Conservation (phyloP, 2,888 invertebrate genomes). For the Drosophila subsilvestris region DNA sequence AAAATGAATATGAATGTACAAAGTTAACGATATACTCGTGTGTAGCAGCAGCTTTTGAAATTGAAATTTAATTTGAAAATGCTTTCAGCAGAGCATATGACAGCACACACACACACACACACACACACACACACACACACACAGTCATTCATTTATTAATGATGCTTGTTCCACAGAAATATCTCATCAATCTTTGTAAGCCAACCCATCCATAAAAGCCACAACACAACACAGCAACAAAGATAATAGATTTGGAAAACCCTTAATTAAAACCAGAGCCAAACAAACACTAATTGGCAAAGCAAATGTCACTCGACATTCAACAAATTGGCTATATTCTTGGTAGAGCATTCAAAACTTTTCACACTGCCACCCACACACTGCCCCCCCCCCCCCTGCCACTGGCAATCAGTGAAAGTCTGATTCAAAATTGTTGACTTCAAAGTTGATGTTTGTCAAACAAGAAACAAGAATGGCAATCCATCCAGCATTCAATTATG, state of each 20-base stretch:
- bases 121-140: not conserved
- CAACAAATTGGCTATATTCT: not conserved
- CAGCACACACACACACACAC: not conserved
- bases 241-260: not conserved
- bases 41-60: not conserved
- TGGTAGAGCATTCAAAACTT: slow-evolving; percentile 3
- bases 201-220: not conserved
- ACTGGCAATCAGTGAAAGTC: slow-evolving; percentile 13
- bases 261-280: not conserved
- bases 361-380: not conserved
- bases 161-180: not conserved
- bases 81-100: not conserved
- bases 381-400: not conserved
- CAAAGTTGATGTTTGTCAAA: slow-evolving; percentile 27
- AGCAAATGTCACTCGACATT: not conserved
- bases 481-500: slow-evolving; percentile 13
- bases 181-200: not conserved
- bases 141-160: not conserved
- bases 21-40: not conserved
- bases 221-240: not conserved
- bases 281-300: slow-evolving; percentile 8
- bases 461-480: slow-evolving; percentile 6
- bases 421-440: slow-evolving; percentile 14
- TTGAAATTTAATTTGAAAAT: not conserved
- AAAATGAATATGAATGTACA: not conserved